Base-by-base conservation (phyloP, 2,797 vertebrate species). In the Calcarius lapponicus region DNA sequence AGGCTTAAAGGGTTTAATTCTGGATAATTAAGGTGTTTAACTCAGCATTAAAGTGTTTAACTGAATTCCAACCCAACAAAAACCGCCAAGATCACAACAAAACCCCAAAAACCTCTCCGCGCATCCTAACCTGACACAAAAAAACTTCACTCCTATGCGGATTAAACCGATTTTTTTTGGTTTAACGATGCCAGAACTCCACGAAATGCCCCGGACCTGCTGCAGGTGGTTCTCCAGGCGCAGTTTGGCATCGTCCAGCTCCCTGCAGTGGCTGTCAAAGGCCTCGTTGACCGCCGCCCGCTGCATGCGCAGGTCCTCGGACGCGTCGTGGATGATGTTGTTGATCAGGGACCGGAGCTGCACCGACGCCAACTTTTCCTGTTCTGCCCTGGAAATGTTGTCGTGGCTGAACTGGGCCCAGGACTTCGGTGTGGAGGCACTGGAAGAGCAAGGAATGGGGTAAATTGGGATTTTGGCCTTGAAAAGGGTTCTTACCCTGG, bases 331-430 rank as follows among this genome's bases (percentile, higher is more conserved):
- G 60, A 99, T 97, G 73, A 99, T 92, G 36, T 34, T 97, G 93
- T 98, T 98, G 29, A 98, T 98, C 78, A 99, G 96, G 25, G 90
- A 56, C 4, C 99, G 98, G 57, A 99, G 98, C 78, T 97, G 98
- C 69, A 71, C 70, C 3, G 98, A 98, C 11, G 98, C 98, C 94
- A 97, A 40, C 10, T 98, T 98, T 82, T 99, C 98, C 38, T 96
- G 97, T 48, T 98, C 85, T 0, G 98, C 98, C n/a, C 94, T 97
- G 12, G 92, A 94, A 71, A 99, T 96, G 97, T 98, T 99, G 90
- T 98, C 98, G 17, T 98, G 98, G 6, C 98, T 99, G 91, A 98
- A 98, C 93, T 97, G 98, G 50, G 95, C 96, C 99, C 99, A 99
- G 0, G 97, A 96, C 36, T 98, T 96, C 0, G 90, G 97, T 7